These are phyloP conservation scores for Dermochelys coriacea DNA, from an alignment of 2,797 vertebrate species.

Conservation along the genomic window DNA sequence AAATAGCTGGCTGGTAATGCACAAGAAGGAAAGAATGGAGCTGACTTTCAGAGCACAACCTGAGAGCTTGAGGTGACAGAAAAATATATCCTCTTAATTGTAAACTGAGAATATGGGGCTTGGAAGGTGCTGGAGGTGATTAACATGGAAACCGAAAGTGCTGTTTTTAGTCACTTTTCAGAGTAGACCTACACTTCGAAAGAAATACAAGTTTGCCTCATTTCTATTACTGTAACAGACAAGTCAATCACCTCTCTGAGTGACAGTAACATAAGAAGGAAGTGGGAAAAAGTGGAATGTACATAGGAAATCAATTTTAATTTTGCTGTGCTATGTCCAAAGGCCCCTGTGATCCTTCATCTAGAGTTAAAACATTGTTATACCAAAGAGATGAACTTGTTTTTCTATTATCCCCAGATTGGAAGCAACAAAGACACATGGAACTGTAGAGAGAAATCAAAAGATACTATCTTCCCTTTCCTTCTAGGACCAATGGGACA, in stretches of 20 bases:
- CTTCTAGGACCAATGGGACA: too few species aligned
- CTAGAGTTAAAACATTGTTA: background rate
- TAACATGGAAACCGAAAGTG: background rate
- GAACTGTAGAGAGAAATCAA: background rate
- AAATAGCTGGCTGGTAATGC: background rate
- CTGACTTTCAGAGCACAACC: background rate
- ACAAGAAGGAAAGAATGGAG: background rate
- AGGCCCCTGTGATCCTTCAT: background rate
- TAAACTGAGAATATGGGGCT: background rate
- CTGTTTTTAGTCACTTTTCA: background rate
- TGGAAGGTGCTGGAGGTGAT: background rate
- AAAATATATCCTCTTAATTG: background rate
- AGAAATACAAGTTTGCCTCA: too few species aligned
- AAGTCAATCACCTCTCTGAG: background rate
- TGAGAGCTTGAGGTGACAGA: background rate
- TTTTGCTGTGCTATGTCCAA: background rate
- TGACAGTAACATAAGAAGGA: background rate
- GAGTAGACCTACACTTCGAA: background rate
- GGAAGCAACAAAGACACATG: background rate
- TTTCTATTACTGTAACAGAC: background rate
- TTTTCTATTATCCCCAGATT: background rate
- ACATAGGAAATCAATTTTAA: background rate
- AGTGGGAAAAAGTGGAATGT: background rate
- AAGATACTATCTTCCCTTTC: background rate
- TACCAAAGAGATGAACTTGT: background rate